Evolutionary conservation across 2,113 vertebrate genomes (phyloP), one percentile per base, ranked within the genome.

Genomic region (Cyphomyrus plagiostoma): DNA sequence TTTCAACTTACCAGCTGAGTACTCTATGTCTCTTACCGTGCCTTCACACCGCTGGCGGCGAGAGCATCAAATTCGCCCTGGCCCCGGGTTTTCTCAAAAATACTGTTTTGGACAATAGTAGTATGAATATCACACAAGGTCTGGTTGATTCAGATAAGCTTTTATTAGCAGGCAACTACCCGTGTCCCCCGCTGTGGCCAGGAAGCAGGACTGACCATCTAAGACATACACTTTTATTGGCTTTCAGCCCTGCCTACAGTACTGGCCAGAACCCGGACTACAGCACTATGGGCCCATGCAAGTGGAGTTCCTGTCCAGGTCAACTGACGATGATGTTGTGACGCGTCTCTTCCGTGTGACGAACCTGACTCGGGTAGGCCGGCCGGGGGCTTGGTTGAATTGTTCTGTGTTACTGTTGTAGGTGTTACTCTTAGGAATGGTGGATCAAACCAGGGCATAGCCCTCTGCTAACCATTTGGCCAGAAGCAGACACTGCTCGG

Each of bases 221-320:
- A 80, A 42, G 42, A 19, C 13, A 39, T 77, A 19, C 11, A 17
- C 74, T 39, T 80, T 39, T 80, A 5, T 80, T 1, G 35, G 17
- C 74, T 80, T 42, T 30, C 92, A 96, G 96, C 95, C 95, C 80
- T 96, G 96, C 90, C 93, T 97, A 87, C 97, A 98, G 93, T 99
- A 99, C 92, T 99, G 98, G 98, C 98, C 98, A 0, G 98, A 99
- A 92, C 97, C 96, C 0, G 98, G 98, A 4, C 95, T 98, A 82
- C 97, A 98, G 94, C 97, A 99, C 89, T 98, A 97, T 0, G 98
- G 98, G 45, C 97, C 97, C 0, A 97, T 99, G 97, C 97, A 98
- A 2, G 98, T 99, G 88, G 97, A 99, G 89, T 97, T 97, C 3
- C 93, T 99, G 42, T 98, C 98, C 0, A 96, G 97, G 62, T 96